Percentiles rank a stretch among this genome's conserved stretches.
Conservation (phyloP, 2,797 vertebrate genomes). For the Australoheros facetus region DNA sequence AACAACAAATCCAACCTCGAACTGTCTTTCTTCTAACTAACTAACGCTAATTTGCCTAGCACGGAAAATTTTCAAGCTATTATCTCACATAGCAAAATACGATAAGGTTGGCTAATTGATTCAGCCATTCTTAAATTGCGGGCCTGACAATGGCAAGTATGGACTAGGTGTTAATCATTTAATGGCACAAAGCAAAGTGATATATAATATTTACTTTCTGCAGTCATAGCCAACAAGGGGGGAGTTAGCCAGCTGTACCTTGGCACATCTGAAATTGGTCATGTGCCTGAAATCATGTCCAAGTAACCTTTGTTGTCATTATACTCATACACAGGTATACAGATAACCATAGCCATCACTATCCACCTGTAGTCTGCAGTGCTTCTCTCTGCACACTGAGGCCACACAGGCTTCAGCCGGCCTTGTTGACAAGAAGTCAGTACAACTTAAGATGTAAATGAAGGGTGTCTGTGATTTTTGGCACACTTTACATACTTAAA, state of each 20-base stretch:
- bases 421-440: slow-evolving; percentile 60
- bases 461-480: slow-evolving; percentile 72
- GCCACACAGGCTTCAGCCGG: slow-evolving; percentile 58
- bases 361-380: background rate
- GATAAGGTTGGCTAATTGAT: background rate
- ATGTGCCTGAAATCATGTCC: background rate
- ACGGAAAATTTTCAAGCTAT: background rate
- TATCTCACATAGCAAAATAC: background rate
- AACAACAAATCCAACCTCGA: background rate
- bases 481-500: slow-evolving; percentile 58
- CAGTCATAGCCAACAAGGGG: background rate
- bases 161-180: background rate
- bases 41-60: background rate
- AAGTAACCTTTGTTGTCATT: background rate
- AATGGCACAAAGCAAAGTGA: background rate
- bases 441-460: slow-evolving; percentile 69
- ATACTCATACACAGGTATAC: background rate
- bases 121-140: too few species aligned
- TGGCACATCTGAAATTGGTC: background rate
- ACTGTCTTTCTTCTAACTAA: background rate
- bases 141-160: background rate
- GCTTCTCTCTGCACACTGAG: slow-evolving; percentile 17
- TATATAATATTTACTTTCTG: background rate
- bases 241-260: background rate
- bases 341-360: background rate